Percentiles rank a stretch among this genome's conserved stretches.
Evolutionary conservation across 2,797 vertebrate genomes (phyloP).

Genomic region (Myripristis murdjan): DNA sequence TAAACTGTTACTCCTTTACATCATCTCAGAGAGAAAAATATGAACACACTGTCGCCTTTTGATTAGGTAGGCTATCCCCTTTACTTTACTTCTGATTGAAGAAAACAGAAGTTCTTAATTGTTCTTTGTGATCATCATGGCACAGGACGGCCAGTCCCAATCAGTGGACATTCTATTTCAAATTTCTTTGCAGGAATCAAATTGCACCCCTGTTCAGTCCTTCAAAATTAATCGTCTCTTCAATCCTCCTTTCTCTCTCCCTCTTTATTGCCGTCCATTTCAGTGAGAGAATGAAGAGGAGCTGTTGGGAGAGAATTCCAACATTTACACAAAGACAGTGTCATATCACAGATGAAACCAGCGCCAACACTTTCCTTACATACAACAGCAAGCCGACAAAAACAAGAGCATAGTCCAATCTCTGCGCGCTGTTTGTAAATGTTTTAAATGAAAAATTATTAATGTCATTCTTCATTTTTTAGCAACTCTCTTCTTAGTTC

Average conservation of each 20-base stretch:
- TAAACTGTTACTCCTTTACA: conserved; percentile 61
- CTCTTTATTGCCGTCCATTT: conserved; percentile 67
- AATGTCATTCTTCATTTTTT: conserved; percentile 65
- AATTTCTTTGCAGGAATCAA: conserved; percentile 38
- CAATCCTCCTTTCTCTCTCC: conserved; percentile 43
- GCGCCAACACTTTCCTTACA: conserved; percentile 54
- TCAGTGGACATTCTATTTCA: conserved; percentile 42
- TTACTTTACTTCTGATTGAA: conserved; percentile 56
- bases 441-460: conserved; percentile 59
- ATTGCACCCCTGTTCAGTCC: conserved; percentile 51
- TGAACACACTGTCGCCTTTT: conserved; percentile 58
- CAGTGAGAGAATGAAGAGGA: conserved; percentile 47
- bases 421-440: conserved; percentile 59
- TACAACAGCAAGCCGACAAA: conserved; percentile 60
- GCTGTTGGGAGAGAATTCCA: conserved; percentile 38
- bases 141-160: conserved; percentile 50
- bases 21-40: conserved; percentile 59
- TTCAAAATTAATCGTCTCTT: conserved; percentile 49
- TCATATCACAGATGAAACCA: conserved; percentile 62
- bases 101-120: conserved; percentile 54
- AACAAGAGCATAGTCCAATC: conserved; percentile 54
- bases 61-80: conserved; percentile 52
- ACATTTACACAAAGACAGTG: conserved; percentile 51
- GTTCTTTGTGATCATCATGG: conserved; percentile 43
- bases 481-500: conserved; percentile 49